Base-by-base conservation (phyloP, 2,113 vertebrate species). In the Anhinga rufa region DNA sequence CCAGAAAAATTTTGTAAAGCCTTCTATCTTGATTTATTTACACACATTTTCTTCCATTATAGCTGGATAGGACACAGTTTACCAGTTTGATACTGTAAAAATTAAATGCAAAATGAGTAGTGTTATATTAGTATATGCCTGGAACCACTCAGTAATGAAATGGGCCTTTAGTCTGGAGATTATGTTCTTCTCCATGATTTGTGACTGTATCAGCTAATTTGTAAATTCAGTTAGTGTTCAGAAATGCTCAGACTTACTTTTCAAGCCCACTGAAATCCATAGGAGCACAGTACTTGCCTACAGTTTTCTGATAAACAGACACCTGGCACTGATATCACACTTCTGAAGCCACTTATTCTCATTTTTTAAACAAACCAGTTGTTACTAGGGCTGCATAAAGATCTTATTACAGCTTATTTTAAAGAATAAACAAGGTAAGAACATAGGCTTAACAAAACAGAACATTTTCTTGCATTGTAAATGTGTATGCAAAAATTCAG, bases 401-500 rank as follows among this genome's bases (percentile, higher is more conserved):
- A 57, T 13, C 14, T 55, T 71, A 66, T 61, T 82, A 54, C 31
- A 29, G 48, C 8, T 79, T 87, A 28, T 81, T 91, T 92, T 71
- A 71, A 92, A 86, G 77, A 90, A 71, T 88, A 98, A 98, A 92
- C 95, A 97, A 97, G 97, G 25, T 32, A 96, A 69, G 58, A 64
- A 77, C 57, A 69, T n/a, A 66, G 64, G 55, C 71, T 95, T 90
- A 93, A 93, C 81, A 88, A 85, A 91, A 32, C 65, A 94, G 48
- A 36, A 9, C 57, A 70, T 82, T 97, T 96, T 49, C 91, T 95
- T 95, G 61, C 69, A 72, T 61, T 92, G 83, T 68, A 96, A 97
- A 96, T 95, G 76, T 48, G 64, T 49, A 98, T 97, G 95, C 95
- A 98, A 98, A 98, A 96, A 24, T 8, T 32, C 89, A 95, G 57